Percentiles rank a stretch among this genome's conserved stretches.
Evolutionary conservation across 1,140 invertebrate species (phyloP).

Genomic region (Bombus confusus): DNA sequence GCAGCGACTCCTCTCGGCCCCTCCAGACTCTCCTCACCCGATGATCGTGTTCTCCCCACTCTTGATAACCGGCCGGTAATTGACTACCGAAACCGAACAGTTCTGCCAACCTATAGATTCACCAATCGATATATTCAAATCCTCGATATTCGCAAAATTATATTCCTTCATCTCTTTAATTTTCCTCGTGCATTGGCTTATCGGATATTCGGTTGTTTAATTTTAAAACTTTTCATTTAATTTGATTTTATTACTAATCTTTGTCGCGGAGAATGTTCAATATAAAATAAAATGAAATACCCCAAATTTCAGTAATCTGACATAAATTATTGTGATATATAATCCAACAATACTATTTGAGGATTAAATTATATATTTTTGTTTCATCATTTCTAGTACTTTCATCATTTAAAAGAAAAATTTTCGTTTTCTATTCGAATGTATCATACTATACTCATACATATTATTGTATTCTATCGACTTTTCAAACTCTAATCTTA

Average conservation of each 20-base stretch:
- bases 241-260: too few species aligned
- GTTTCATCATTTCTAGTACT: neutral
- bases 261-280: too few species aligned
- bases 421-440: neutral
- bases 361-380: neutral
- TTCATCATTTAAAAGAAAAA: neutral
- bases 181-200: too few species aligned
- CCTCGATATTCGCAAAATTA: neutral
- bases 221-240: too few species aligned
- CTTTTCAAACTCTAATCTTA: neutral
- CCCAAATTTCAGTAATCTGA: too few species aligned
- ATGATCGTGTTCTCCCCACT: conserved; percentile 28
- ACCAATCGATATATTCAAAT: neutral
- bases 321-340: too few species aligned
- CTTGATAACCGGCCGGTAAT: conserved; percentile 27
- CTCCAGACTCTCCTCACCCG: neutral
- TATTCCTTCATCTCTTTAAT: neutral
- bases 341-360: too few species aligned
- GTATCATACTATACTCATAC: too few species aligned
- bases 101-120: conserved; percentile 23
- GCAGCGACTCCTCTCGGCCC: conserved; percentile 1
- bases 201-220: too few species aligned
- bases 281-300: too few species aligned
- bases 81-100: conserved; percentile 33
- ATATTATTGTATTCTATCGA: neutral